Base-by-base conservation (phyloP, 2,888 invertebrate species). In the Nesidiocoris tenuis region DNA sequence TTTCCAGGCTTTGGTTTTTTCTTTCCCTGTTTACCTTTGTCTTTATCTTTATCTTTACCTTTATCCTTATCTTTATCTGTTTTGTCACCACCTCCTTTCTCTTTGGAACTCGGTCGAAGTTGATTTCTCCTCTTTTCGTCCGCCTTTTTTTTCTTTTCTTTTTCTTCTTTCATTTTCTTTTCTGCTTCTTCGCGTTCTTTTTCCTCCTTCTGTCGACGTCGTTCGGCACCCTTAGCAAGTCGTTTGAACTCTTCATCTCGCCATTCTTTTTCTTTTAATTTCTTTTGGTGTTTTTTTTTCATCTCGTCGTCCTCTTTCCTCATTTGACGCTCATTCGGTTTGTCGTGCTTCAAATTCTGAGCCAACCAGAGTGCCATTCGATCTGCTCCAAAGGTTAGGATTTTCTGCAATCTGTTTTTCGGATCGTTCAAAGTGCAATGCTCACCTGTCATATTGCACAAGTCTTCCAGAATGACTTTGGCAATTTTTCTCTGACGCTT, bases 361-460 rank as follows among this genome's bases (percentile, higher is more conserved):
- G 76, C 76, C 55, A 80, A 68, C 80, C 80, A 80, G 1, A 75
- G 56, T 1, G 79, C 80, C 12, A 79, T 56, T 9, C 79, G 66
- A 19, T 78, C 78, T 2, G 80, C 76, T 19, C 75, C 39, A 18
- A 80, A 75, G 9, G 78, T 77, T 61, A 77, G 70, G 0, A 78
- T 68, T 56, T 75, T 72, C 19, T 80, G 78, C 0, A 79, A 24
- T 25, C 76, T 67, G 25, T 77, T 80, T 56, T 77, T 76, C 1
- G 79, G 77, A 55, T 72, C 70, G n/a, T 74, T 55, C 21, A 80
- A 56, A n/a, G 77, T 68, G 12, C 76, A 75, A 25, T 76, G 63
- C 39, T 79, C 80, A 9, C 80, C 80, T 25, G 80, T 79, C 2
- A 80, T 18, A 19, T 76, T 74, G 57, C 78, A 77, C 9, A 80